Percentiles rank a stretch among this genome's conserved stretches.
Conservation (phyloP, 1,140 invertebrate species). For the Samia ricini region DNA sequence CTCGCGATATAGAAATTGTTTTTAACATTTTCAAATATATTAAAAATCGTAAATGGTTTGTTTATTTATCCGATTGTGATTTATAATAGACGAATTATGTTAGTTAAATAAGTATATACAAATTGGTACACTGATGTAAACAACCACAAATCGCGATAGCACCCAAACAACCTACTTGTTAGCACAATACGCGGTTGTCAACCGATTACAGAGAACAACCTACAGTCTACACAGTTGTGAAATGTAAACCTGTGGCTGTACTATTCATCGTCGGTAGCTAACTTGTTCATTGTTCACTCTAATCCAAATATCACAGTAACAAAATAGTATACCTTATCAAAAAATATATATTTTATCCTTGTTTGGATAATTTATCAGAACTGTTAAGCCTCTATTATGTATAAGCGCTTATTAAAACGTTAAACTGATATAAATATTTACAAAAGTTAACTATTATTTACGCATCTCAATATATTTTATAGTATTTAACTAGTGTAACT, state of each 20-base stretch:
- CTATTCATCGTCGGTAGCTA: background rate
- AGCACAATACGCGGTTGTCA: conserved; percentile 20
- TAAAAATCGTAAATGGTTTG: background rate
- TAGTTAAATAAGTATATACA: conserved; percentile 10
- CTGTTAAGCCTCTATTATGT: too few species aligned
- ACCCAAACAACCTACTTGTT: conserved; percentile 9
- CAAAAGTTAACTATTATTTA: too few species aligned
- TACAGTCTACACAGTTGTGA: background rate
- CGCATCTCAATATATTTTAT: too few species aligned
- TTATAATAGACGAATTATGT: conserved; percentile 21
- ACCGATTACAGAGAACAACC: conserved; percentile 29
- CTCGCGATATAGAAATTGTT: conserved; percentile 15
- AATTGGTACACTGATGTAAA: background rate
- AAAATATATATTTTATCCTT: too few species aligned
- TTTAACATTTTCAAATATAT: conserved; percentile 14
- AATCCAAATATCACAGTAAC: too few species aligned
- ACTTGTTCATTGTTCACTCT: conserved; percentile 2
- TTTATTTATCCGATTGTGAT: background rate
- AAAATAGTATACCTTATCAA: too few species aligned
- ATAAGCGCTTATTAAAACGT: too few species aligned
- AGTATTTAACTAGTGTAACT: too few species aligned
- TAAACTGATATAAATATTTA: too few species aligned
- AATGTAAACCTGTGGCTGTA: background rate
- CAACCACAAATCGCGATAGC: conserved; percentile 30
- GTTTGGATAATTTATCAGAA: too few species aligned